phyloP scores from a whole-genome alignment of 2,797 vertebrate genomes.

The Phoeniculus purpureus region DNA sequence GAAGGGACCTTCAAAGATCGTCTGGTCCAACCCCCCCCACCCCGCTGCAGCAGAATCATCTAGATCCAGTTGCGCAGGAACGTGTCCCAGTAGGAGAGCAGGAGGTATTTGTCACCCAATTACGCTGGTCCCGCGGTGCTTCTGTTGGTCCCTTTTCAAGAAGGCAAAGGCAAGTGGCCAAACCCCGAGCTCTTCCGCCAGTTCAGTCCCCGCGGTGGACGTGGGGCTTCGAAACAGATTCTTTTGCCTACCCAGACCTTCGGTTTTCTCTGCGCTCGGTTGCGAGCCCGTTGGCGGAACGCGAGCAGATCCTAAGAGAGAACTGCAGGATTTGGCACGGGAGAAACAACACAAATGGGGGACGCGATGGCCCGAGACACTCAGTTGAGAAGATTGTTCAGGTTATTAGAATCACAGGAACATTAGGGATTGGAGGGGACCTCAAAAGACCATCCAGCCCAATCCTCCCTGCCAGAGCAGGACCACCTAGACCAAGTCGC shows the following conservation, averaged over 20 bases:
- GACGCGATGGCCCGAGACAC: conserved; percentile 21
- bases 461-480: too few species aligned
- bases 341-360: conserved; percentile 45
- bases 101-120: conserved; percentile 56
- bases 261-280: not conserved
- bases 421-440: too few species aligned
- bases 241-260: not conserved
- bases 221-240: not conserved
- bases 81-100: not conserved
- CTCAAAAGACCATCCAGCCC: too few species aligned
- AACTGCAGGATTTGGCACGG: conserved; percentile 25
- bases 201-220: not conserved
- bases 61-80: too few species aligned
- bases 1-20: too few species aligned
- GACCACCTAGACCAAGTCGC: too few species aligned
- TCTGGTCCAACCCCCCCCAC: too few species aligned
- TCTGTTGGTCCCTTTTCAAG: conserved; percentile 59
- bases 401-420: not conserved
- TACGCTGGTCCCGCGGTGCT: conserved; percentile 14
- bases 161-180: conserved; percentile 58
- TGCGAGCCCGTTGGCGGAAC: not conserved
- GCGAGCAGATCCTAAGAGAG: not conserved
- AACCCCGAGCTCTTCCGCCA: conserved; percentile 14
- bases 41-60: too few species aligned
- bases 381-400: conserved; percentile 53